phyloP scores from a whole-genome alignment of 2,888 invertebrate species.

The Sesia apiformis region DNA sequence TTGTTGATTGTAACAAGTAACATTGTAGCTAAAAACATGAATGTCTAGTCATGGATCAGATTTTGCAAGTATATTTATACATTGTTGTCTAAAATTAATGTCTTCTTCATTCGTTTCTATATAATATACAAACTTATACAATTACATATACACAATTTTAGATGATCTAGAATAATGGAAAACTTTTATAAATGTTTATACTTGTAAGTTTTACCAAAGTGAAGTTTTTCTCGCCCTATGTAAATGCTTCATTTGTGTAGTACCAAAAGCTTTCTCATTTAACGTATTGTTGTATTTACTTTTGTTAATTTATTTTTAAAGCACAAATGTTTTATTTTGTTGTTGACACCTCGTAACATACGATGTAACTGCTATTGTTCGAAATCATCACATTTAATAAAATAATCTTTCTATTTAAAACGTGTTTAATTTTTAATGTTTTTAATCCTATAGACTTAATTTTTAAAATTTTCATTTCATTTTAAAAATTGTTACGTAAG shows the following conservation, averaged over 20 bases:
- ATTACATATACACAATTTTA: not conserved
- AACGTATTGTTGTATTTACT: conserved; percentile 64
- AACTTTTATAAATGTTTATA: not conserved
- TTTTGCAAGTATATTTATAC: not conserved
- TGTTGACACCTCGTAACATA: conserved; percentile 10
- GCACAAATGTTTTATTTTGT: conserved; percentile 71
- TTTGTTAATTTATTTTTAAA: conserved; percentile 71
- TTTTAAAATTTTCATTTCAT: no score
- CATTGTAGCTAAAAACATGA: no score
- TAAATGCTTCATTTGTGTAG: conserved; percentile 47
- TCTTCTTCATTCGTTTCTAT: not conserved
- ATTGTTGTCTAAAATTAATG: not conserved
- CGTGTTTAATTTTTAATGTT: conserved; percentile 29
- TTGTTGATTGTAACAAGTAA: no score
- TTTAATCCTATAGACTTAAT: not conserved
- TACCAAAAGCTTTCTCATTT: conserved; percentile 35
- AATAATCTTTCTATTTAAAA: conserved; percentile 61
- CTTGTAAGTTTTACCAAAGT: not conserved
- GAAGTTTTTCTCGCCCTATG: conserved; percentile 54
- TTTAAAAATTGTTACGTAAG: no score
- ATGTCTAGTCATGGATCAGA: no score
- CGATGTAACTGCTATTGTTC: conserved; percentile 51
- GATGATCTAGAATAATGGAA: not conserved
- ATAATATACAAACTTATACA: not conserved
- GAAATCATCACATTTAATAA: conserved; percentile 70